Conservation (phyloP, 2,113 vertebrate genomes). For the Nothobranchius kuhntae region DNA sequence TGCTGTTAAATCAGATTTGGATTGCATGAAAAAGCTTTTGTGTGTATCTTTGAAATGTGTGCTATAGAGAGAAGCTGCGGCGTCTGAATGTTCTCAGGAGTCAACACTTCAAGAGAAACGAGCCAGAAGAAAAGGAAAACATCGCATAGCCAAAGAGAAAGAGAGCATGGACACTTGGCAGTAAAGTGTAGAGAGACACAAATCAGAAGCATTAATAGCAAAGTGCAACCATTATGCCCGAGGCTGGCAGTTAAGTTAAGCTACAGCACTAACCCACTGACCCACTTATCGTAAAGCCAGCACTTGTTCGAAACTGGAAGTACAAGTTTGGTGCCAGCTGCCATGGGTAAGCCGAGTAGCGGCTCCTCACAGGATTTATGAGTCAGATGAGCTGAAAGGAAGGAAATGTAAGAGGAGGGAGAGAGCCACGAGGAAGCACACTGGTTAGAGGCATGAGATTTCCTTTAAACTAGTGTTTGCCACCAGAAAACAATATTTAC, state of each 20-base stretch:
- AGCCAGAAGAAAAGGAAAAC: background rate
- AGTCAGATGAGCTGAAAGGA: constrained; percentile 30
- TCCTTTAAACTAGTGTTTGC: background rate
- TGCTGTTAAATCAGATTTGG: background rate
- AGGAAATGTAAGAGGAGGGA: background rate
- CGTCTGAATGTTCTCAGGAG: constrained; percentile 15
- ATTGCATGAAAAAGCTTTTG: background rate
- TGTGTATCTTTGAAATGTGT: background rate
- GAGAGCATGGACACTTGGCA: constrained; percentile 13
- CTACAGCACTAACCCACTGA: constrained; percentile 64
- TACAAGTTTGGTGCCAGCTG: background rate
- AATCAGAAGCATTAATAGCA: constrained; percentile 37
- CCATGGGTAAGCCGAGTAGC: constrained; percentile 28
- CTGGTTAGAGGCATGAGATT: background rate
- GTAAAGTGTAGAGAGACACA: constrained; percentile 11
- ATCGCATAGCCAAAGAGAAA: background rate
- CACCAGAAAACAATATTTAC: background rate
- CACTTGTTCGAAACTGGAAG: constrained; percentile 17
- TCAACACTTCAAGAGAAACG: constrained; percentile 13
- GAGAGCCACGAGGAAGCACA: background rate
- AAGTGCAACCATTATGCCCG: constrained; percentile 16
- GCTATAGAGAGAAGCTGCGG: constrained; percentile 1
- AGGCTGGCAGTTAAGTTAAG: constrained; percentile 34
- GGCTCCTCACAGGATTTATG: constrained; percentile 21
- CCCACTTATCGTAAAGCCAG: constrained; percentile 59